phyloP scores from a whole-genome alignment of 2,888 invertebrate species.

The Eristalinus sepulchralis region DNA sequence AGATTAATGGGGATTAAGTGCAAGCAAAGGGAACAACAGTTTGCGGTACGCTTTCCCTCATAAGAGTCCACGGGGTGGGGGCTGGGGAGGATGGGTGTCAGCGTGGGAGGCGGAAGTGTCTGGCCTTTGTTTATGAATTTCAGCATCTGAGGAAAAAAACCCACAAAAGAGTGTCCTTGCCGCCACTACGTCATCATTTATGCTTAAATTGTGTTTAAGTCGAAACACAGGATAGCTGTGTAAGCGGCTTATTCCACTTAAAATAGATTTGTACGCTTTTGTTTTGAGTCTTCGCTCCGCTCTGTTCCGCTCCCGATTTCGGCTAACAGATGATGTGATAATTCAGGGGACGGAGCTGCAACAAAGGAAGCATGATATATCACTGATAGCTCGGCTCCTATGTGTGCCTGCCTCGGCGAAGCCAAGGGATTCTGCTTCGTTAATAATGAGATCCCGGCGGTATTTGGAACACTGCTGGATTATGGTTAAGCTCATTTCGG shows the following conservation, averaged over 20 bases:
- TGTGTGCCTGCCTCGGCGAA: slow-evolving; percentile 9
- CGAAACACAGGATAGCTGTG: slow-evolving; percentile 61
- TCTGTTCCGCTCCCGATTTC: background rate
- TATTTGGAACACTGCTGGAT: slow-evolving; percentile 62
- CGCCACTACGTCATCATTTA: slow-evolving; percentile 57
- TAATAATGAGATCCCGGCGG: slow-evolving; percentile 57
- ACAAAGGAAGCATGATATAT: slow-evolving; percentile 58
- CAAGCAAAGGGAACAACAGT: slow-evolving; percentile 64
- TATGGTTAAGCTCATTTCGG: slow-evolving; percentile 69
- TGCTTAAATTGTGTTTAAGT: slow-evolving; percentile 70
- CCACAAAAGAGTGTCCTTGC: slow-evolving; percentile 28
- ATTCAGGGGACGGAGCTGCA: slow-evolving; percentile 52
- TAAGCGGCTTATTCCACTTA: slow-evolving; percentile 71
- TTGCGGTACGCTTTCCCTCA: slow-evolving; percentile 57
- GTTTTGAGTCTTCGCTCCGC: slow-evolving; percentile 49
- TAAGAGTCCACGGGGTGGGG: slow-evolving; percentile 2
- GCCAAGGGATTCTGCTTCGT: slow-evolving; percentile 34
- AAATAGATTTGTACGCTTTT: slow-evolving; percentile 69
- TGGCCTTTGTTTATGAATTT: slow-evolving; percentile 66
- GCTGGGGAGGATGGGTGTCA: background rate
- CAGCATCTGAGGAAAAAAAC: slow-evolving; percentile 26
- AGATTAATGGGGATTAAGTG: slow-evolving; percentile 71
- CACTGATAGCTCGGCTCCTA: slow-evolving; percentile 26
- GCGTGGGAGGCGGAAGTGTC: background rate
- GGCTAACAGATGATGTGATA: slow-evolving; percentile 58